Evolutionary conservation across 2,888 invertebrate species (phyloP).

Genomic region (Nemotelus pantherinus): DNA sequence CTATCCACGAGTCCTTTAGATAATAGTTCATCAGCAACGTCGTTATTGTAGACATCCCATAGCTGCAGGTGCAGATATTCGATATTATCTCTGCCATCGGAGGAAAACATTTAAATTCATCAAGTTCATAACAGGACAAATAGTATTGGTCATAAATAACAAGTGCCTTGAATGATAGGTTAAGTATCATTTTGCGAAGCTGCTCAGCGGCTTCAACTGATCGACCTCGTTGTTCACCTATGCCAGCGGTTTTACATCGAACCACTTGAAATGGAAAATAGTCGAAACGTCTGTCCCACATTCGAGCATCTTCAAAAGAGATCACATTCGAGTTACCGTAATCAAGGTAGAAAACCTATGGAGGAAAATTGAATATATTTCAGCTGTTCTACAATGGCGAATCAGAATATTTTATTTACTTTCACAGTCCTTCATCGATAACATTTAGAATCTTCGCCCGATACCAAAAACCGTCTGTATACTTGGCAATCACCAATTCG

Average conservation of each 20-base stretch:
- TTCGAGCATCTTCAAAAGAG: slow-evolving; percentile 53
- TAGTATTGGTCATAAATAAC: slow-evolving; percentile 28
- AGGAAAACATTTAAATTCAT: not conserved
- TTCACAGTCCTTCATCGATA: too few relatives aligned
- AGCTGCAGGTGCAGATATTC: slow-evolving; percentile 18
- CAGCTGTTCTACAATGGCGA: too few relatives aligned
- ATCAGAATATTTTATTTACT: too few relatives aligned
- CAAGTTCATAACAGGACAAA: not conserved
- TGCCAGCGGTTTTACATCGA: slow-evolving; percentile 56
- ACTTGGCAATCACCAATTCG: slow-evolving; percentile 60
- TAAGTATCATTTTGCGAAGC: slow-evolving; percentile 34
- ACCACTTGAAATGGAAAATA: slow-evolving; percentile 58
- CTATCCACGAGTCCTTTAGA: slow-evolving; percentile 12
- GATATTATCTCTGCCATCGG: slow-evolving; percentile 12
- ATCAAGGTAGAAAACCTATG: too few relatives aligned
- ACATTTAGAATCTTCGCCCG: too few relatives aligned
- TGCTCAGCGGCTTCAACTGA: slow-evolving; percentile 21
- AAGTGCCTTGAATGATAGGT: slow-evolving; percentile 25
- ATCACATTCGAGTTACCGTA: slow-evolving; percentile 60
- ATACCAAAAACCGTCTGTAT: slow-evolving; percentile 57
- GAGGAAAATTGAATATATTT: too few relatives aligned
- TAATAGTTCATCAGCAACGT: slow-evolving; percentile 28
- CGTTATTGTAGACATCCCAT: slow-evolving; percentile 20
- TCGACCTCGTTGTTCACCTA: slow-evolving; percentile 29
- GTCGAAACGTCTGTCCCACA: slow-evolving; percentile 55